phyloP scores from a whole-genome alignment of 1,140 invertebrate genomes.

The Drosophila yakuba region DNA sequence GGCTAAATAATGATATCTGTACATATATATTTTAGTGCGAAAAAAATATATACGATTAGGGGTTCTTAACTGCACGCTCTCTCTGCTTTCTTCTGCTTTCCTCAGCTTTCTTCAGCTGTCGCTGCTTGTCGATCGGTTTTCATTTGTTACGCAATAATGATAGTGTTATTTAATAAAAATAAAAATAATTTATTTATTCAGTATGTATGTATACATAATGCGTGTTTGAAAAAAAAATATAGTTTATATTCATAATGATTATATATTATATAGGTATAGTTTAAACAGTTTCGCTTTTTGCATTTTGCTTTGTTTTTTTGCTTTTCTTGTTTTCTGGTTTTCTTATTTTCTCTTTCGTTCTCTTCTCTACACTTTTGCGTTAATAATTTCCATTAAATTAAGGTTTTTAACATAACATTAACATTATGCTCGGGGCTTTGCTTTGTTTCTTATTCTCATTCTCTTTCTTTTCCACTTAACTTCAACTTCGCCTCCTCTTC shows the following conservation, averaged over 20 bases:
- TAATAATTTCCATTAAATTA: slow-evolving; percentile 42
- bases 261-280: slow-evolving; percentile 52
- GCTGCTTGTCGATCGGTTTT: slow-evolving; percentile 48
- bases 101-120: too few species aligned
- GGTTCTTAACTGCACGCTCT: neutral
- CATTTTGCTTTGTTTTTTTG: slow-evolving; percentile 24
- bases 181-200: slow-evolving; percentile 81
- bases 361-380: neutral
- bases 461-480: neutral
- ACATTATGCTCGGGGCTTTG: slow-evolving; percentile 59
- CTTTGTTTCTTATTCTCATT: slow-evolving; percentile 19
- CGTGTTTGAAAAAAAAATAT: slow-evolving; percentile 41
- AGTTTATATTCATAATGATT: slow-evolving; percentile 52
- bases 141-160: slow-evolving; percentile 78
- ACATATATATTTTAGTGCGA: slow-evolving; percentile 41
- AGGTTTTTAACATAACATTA: slow-evolving; percentile 70
- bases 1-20: slow-evolving; percentile 50
- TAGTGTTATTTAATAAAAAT: slow-evolving; percentile 76
- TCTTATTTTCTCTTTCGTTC: slow-evolving; percentile 12
- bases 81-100: neutral
- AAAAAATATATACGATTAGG: slow-evolving; percentile 29
- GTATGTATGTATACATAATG: slow-evolving; percentile 71
- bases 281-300: slow-evolving; percentile 46
- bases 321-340: slow-evolving; percentile 15
- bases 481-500: slow-evolving; percentile 8